A percentile compares a stretch with the other conserved stretches of the same genome.
phyloP scores from a whole-genome alignment of 2,113 vertebrate genomes.

The Myrmophylax atrothorax region DNA sequence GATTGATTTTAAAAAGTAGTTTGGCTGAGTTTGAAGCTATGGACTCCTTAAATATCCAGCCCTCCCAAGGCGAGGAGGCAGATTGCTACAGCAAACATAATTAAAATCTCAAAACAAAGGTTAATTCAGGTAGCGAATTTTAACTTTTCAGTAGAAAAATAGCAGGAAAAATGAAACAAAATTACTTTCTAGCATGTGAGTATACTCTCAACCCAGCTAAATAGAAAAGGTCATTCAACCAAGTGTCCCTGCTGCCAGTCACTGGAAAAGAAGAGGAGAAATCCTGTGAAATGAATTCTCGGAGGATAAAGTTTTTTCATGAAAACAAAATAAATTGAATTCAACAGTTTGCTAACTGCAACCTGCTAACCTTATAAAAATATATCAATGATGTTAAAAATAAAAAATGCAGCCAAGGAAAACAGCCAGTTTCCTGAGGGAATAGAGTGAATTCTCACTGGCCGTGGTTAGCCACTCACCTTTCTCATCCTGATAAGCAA shows the following conservation, averaged over 20 bases:
- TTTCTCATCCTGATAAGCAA: slow-evolving; percentile 23
- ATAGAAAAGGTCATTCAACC: slow-evolving; percentile 25
- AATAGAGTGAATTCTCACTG: slow-evolving; percentile 10
- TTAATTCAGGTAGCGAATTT: not conserved
- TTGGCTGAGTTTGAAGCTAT: not conserved
- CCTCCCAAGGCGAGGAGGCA: not conserved
- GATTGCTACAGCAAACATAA: not conserved
- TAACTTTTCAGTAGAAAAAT: not conserved
- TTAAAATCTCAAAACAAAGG: slow-evolving; percentile 11
- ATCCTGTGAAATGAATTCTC: slow-evolving; percentile 30
- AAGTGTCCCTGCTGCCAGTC: slow-evolving; percentile 17
- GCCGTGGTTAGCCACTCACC: not conserved
- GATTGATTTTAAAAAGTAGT: not conserved
- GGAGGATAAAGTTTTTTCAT: slow-evolving; percentile 12
- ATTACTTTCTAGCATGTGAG: not conserved
- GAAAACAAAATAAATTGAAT: slow-evolving; percentile 55
- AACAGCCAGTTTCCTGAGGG: slow-evolving; percentile 11
- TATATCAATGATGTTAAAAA: slow-evolving; percentile 20
- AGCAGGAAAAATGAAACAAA: slow-evolving; percentile 13
- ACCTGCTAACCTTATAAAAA: slow-evolving; percentile 38
- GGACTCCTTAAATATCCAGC: not conserved
- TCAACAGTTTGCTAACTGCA: slow-evolving; percentile 40
- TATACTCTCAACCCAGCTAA: not conserved
- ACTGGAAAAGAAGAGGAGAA: slow-evolving; percentile 5
- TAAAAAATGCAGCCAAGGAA: not conserved